Percentiles rank a stretch among this genome's conserved stretches.
phyloP scores from a whole-genome alignment of 2,888 invertebrate genomes.

The Nasonia oneida region DNA sequence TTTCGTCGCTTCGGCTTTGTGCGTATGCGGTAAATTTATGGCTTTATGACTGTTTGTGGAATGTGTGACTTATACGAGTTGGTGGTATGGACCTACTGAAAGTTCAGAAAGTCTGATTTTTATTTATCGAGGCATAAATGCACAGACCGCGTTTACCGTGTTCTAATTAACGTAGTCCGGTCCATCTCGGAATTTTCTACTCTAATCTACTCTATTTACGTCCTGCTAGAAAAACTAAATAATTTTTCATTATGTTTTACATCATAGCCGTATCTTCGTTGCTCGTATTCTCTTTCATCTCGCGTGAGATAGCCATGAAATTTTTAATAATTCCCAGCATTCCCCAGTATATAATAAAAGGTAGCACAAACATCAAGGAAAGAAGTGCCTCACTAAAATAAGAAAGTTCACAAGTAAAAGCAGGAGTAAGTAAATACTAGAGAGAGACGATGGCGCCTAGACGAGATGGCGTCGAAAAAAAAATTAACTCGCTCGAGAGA shows the following conservation, averaged over 20 bases:
- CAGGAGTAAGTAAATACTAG: constrained; percentile 50
- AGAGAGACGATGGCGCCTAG: neutral
- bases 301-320: neutral
- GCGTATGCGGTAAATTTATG: constrained; percentile 43
- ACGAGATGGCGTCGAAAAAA: constrained; percentile 16
- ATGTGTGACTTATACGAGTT: neutral
- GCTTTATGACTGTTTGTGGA: constrained; percentile 4
- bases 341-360: neutral
- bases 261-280: neutral
- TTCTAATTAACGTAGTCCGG: too few relatives aligned
- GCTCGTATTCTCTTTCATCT: neutral
- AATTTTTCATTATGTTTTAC: neutral
- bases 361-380: constrained; percentile 29
- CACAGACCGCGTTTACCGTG: neutral
- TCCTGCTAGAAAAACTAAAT: neutral
- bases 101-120: neutral
- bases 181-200: neutral
- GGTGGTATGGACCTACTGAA: neutral
- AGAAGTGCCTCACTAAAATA: constrained; percentile 39
- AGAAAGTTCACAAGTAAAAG: constrained; percentile 44
- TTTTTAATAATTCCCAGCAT: neutral
- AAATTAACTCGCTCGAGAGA: constrained; percentile 37
- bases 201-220: neutral
- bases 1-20: neutral
- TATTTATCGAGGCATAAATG: neutral